A percentile compares a stretch with the other conserved stretches of the same genome.
These are phyloP conservation scores for Andrena bucephala DNA, from an alignment of 2,888 invertebrate species.

Conservation along the genomic window DNA sequence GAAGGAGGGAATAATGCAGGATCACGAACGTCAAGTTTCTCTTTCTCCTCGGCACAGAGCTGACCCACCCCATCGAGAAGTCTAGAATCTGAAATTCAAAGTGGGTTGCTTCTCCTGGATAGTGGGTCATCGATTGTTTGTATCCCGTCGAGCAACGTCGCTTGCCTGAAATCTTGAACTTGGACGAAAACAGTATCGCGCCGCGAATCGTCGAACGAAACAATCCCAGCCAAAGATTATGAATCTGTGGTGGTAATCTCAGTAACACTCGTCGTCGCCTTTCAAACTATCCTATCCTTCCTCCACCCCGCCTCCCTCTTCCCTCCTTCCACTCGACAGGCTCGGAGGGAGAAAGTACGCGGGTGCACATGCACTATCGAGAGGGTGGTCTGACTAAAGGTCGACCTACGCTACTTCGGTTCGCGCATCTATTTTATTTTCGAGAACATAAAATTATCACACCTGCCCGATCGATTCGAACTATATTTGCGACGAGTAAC, in stretches of 20 bases:
- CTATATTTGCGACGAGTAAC: conserved; percentile 40
- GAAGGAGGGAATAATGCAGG: conserved; percentile 14
- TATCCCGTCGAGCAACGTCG: too few species aligned
- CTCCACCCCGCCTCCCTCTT: not conserved
- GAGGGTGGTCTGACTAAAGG: conserved; percentile 64
- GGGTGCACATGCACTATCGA: conserved; percentile 47
- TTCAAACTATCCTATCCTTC: not conserved
- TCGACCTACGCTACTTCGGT: conserved; percentile 71
- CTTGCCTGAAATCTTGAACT: too few species aligned
- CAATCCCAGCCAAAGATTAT: not conserved
- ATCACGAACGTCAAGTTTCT: not conserved
- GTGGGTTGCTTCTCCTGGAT: not conserved
- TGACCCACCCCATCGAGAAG: not conserved
- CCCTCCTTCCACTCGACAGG: conserved; percentile 25
- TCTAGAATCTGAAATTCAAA: not conserved
- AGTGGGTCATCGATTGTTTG: not conserved
- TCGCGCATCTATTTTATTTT: conserved; percentile 52
- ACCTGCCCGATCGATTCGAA: conserved; percentile 31
- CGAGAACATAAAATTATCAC: conserved; percentile 33
- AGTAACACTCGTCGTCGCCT: not conserved
- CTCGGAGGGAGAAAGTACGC: conserved; percentile 37
- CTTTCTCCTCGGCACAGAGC: not conserved
- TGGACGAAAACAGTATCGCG: too few species aligned
- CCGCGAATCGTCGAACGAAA: too few species aligned
- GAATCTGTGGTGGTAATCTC: not conserved